phyloP scores from a whole-genome alignment of 2,888 invertebrate species.

The Machimus rusticus region DNA sequence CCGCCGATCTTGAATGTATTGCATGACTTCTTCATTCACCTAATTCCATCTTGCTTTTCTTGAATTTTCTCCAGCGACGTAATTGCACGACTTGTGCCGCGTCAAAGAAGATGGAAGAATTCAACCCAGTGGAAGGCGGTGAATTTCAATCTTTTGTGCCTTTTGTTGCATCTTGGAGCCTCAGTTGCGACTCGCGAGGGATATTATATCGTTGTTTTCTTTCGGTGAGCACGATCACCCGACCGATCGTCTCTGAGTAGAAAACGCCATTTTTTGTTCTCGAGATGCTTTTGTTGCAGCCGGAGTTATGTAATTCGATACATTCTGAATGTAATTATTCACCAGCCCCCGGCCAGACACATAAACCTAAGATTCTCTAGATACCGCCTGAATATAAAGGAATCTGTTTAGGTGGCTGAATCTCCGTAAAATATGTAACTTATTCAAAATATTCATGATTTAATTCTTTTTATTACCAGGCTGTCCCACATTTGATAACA shows the following conservation, averaged over 20 bases:
- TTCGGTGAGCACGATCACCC: background rate
- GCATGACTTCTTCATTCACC: background rate
- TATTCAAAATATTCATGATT: background rate
- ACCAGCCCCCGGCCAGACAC: background rate
- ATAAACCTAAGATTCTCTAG: background rate
- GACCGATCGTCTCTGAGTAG: background rate
- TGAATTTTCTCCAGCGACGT: background rate
- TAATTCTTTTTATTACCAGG: background rate
- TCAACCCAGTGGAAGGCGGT: background rate
- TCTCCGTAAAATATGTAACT: background rate
- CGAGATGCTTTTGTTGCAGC: background rate
- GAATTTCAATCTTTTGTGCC: background rate
- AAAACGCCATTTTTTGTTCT: background rate
- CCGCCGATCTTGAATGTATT: background rate
- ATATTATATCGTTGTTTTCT: background rate
- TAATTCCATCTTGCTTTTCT: background rate
- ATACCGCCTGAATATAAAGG: background rate
- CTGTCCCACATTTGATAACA: background rate
- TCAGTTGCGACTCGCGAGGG: background rate
- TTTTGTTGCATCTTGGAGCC: background rate
- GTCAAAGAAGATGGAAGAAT: background rate
- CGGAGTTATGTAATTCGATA: background rate
- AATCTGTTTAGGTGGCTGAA: background rate
- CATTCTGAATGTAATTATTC: background rate
- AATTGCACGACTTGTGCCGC: background rate